Base-by-base conservation (phyloP, 2,888 invertebrate species). In the Watsonalla cultraria region DNA sequence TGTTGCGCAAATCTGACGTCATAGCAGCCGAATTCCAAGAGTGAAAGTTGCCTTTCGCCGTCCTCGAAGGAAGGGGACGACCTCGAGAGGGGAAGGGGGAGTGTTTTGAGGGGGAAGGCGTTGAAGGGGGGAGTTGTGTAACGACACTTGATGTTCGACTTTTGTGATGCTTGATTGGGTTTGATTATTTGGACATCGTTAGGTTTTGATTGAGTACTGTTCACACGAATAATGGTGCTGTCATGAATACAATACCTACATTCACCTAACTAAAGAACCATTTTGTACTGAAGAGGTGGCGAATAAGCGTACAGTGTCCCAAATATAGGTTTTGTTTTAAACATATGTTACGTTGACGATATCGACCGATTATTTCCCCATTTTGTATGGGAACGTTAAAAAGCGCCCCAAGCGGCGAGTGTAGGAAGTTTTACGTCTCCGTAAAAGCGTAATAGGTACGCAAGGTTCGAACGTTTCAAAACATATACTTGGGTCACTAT, bases 31-130 rank as follows among this genome's bases (percentile, higher is more conserved):
- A 85, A 90, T 90, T 87, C 90, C 79, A 75, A 52, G 54, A 86
- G 90, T 87, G 90, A 90, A 90, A 90, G 90, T 87, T 37, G 74
- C 82, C 86, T 86, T 87, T 89, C 86, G 77, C 85, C 70, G 67
- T 61, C 63, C 68, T 64, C 54, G 51, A 66, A 63, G 77, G 74
- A 81, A 77, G 80, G 76, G 76, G 68, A 74, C 76, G 77, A 79
- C 80, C 80, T 77, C 73, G 57, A 75, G 72, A 70, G 76, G 74
- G 69, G 72, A 70, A 76, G 74, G 72, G 51, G 52, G 46, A 57
- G 54, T 55, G 5, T 9, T 9, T 9, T 5, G 61, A 55, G 53
- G 54, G 51, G 50, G 53, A 57, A 54, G 54, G 59, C 52, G 54
- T 50, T 48, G 53, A 57, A 54, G 57, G 54, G 59, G 66, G 59